Conservation (phyloP, 2,888 invertebrate genomes). For the Bellardia pandia region DNA sequence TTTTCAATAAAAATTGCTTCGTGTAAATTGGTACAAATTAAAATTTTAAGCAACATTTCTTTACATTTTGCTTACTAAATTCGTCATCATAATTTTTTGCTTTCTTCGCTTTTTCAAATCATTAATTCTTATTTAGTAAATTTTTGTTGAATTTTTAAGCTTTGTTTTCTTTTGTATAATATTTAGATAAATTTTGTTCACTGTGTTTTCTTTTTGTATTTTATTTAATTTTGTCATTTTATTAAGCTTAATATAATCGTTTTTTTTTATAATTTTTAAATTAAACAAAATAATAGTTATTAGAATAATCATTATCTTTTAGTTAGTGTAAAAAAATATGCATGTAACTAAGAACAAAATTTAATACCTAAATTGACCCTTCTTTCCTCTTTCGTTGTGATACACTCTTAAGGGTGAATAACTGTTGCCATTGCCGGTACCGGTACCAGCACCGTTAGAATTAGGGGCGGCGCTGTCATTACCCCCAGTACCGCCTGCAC, state of each 20-base stretch:
- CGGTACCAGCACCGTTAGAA: slow-evolving; percentile 77
- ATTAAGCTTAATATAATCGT: slow-evolving; percentile 39
- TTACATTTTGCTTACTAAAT: too few species aligned
- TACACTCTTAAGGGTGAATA: slow-evolving; percentile 92
- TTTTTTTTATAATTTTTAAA: slow-evolving; percentile 19
- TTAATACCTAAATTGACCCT: slow-evolving; percentile 93
- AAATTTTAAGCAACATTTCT: too few species aligned
- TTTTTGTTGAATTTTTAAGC: not conserved
- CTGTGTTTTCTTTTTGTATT: not conserved
- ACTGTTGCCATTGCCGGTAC: slow-evolving; percentile 85
- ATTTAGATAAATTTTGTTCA: not conserved
- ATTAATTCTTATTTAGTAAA: not conserved
- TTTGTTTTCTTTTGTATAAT: not conserved
- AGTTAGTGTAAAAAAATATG: slow-evolving; percentile 43
- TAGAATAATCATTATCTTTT: not conserved
- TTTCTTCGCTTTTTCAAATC: not conserved
- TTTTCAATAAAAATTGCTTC: too few species aligned
- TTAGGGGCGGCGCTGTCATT: slow-evolving; percentile 83
- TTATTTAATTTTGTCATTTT: slow-evolving; percentile 21
- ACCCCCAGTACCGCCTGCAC: slow-evolving; percentile 74
- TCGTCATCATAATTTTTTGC: too few species aligned
- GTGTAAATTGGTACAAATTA: too few species aligned
- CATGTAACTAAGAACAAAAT: slow-evolving; percentile 51
- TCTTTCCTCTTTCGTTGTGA: slow-evolving; percentile 91
- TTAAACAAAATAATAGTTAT: slow-evolving; percentile 51